Base-by-base conservation (phyloP, 2,888 invertebrate species). In the Allygus modestus region DNA sequence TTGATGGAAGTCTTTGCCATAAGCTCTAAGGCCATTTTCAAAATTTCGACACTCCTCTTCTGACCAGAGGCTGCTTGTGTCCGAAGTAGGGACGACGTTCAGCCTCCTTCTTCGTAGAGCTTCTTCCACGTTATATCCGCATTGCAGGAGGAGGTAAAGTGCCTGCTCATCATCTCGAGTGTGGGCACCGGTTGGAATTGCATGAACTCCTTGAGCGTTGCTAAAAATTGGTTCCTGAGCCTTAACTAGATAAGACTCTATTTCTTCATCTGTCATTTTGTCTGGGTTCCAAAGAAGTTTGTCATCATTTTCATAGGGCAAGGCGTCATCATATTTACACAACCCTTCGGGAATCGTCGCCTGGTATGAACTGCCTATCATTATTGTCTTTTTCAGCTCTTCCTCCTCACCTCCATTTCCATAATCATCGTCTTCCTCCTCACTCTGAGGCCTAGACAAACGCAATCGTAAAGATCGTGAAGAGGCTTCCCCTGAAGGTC, bases 21-120 rank as follows among this genome's bases (percentile, higher is more conserved):
- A 97, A 85, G 94, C 94, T 89, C 97, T 94, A 11, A 99, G 93
- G 54, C 99, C 99, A 89, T 96, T 96, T 92, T 99, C 99, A 91
- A 99, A 99, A 90, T 97, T 97, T 84, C 97, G 93, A 91, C 98
- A 98, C 90, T 99, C 99, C 89, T 98, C 98, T 90, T 99, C 98
- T 0, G 98, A 98, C 98, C 99, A 99, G 1, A 97, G 92, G 88
- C 96, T 97, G 92, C 95, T 94, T 0, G 95, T 94, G 88, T 96
- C 96, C 0, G 94, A 92, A 23, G 93, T 93, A 31, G 91, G 90
- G 82, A 95, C 93, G 9, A 94, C 94, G 87, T 95, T 95, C 89
- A 97, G 94, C 75, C 95, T 93, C 84, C 95, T 93, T 82, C 98
- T 92, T 85, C 98, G 91, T 82, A 98, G 90, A 0, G 98, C 98